These are phyloP conservation scores for Marronus borbonicus DNA, from an alignment of 2,888 invertebrate genomes.

Conservation along the genomic window DNA sequence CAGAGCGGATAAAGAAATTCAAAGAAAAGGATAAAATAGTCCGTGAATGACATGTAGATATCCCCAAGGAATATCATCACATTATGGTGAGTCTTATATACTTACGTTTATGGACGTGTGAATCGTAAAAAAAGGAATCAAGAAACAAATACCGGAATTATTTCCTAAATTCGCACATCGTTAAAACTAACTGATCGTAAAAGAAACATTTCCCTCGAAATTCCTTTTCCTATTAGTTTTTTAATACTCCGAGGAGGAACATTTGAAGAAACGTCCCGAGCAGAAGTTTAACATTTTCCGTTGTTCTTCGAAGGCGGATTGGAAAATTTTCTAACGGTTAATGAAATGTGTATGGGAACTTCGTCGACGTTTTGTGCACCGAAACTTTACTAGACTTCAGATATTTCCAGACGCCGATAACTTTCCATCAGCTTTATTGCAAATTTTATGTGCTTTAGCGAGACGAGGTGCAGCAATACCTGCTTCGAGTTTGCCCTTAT, in stretches of 20 bases:
- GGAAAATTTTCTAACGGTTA: slow-evolving; percentile 41
- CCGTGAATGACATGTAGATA: background rate
- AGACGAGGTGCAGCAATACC: slow-evolving; percentile 38
- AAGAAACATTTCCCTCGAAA: slow-evolving; percentile 22
- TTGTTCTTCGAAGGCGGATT: slow-evolving; percentile 21
- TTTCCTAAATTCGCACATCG: slow-evolving; percentile 30
- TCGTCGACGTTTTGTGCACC: slow-evolving; percentile 12
- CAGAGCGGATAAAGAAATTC: too few species aligned
- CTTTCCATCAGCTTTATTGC: slow-evolving; percentile 46
- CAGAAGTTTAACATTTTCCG: slow-evolving; percentile 30
- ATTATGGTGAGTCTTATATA: slow-evolving; percentile 12
- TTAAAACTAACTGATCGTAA: slow-evolving; percentile 33
- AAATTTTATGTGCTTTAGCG: slow-evolving; percentile 31
- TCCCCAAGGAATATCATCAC: background rate
- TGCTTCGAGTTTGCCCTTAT: slow-evolving; percentile 16
- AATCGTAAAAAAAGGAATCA: slow-evolving; percentile 25
- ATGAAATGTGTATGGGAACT: slow-evolving; percentile 44
- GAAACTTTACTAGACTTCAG: slow-evolving; percentile 31
- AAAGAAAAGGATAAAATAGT: too few species aligned
- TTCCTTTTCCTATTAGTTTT: slow-evolving; percentile 39
- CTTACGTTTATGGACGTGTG: slow-evolving; percentile 8
- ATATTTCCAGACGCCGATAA: slow-evolving; percentile 32
- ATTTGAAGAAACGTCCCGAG: slow-evolving; percentile 30
- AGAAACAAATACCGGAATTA: slow-evolving; percentile 22
- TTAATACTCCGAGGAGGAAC: slow-evolving; percentile 28